A percentile compares a stretch with the other conserved stretches of the same genome.
phyloP scores from a whole-genome alignment of 2,113 vertebrate genomes.

The Bungarus multicinctus region DNA sequence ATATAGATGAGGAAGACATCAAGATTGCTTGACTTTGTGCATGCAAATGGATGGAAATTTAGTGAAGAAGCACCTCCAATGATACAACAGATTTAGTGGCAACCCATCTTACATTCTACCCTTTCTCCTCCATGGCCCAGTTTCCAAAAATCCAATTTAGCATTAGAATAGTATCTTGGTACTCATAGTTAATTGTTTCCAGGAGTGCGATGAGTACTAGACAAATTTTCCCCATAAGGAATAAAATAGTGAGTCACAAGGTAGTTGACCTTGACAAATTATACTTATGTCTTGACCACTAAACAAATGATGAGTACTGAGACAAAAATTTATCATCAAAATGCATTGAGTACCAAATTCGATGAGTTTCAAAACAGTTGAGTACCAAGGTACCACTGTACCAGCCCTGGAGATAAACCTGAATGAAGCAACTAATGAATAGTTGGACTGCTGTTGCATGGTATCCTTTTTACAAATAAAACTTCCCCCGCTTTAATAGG shows the following conservation, averaged over 20 bases:
- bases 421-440: constrained; percentile 42
- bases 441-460: constrained; percentile 49
- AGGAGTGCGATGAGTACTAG: too few relatives aligned
- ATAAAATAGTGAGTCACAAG: too few relatives aligned
- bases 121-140: constrained; percentile 44
- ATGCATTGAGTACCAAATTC: background rate
- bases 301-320: background rate
- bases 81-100: constrained; percentile 28
- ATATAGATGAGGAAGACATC: background rate
- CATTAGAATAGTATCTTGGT: background rate
- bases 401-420: constrained; percentile 16
- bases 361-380: background rate
- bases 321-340: background rate
- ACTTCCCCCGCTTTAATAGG: constrained; percentile 43
- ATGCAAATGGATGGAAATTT: background rate
- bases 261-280: too few relatives aligned
- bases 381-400: background rate
- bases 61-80: background rate
- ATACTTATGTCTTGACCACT: too few relatives aligned
- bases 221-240: too few relatives aligned
- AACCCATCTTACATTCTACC: constrained; percentile 61
- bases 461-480: constrained; percentile 39
- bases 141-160: constrained; percentile 46
- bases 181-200: too few relatives aligned
- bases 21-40: background rate